These are phyloP conservation scores for Cephus cinctus DNA, from an alignment of 1,140 invertebrate species.

Conservation along the genomic window DNA sequence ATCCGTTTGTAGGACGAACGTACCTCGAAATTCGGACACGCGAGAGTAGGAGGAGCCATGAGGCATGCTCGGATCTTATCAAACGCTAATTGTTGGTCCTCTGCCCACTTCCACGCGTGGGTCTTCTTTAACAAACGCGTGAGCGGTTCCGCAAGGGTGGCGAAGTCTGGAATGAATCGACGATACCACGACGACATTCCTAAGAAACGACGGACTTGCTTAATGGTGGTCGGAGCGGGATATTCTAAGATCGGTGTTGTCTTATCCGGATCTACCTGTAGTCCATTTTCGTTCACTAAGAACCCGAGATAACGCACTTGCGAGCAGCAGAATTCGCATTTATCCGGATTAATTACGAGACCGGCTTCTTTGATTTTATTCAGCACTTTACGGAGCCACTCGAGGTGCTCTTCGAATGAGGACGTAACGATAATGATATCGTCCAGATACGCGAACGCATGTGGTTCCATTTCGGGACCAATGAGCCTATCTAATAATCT, in stretches of 20 bases:
- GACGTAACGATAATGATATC: constrained; percentile 24
- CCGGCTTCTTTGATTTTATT: neutral
- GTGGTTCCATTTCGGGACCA: constrained; percentile 7
- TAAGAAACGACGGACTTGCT: constrained; percentile 5
- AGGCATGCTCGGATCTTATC: constrained; percentile 13
- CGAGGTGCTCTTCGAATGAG: constrained; percentile 18
- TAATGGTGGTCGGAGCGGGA: neutral
- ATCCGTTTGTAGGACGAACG: constrained; percentile 17
- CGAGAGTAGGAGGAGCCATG: constrained; percentile 14
- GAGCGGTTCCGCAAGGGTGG: neutral
- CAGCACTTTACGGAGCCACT: constrained; percentile 4
- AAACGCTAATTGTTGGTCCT: constrained; percentile 13
- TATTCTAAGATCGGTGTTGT: constrained; percentile 11
- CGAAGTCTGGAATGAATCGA: neutral
- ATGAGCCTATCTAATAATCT: constrained; percentile 24
- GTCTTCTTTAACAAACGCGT: constrained; percentile 15
- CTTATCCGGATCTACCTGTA: constrained; percentile 16
- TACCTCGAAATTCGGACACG: neutral
- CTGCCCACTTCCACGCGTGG: constrained; percentile 11
- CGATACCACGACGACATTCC: neutral
- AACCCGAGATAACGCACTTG: constrained; percentile 13
- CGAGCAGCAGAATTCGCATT: constrained; percentile 8
- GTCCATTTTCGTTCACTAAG: constrained; percentile 11
- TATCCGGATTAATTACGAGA: constrained; percentile 9
- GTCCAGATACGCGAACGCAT: constrained; percentile 18